Evolutionary conservation across 2,113 vertebrate genomes (phyloP).

Genomic region (Salvator merianae): DNA sequence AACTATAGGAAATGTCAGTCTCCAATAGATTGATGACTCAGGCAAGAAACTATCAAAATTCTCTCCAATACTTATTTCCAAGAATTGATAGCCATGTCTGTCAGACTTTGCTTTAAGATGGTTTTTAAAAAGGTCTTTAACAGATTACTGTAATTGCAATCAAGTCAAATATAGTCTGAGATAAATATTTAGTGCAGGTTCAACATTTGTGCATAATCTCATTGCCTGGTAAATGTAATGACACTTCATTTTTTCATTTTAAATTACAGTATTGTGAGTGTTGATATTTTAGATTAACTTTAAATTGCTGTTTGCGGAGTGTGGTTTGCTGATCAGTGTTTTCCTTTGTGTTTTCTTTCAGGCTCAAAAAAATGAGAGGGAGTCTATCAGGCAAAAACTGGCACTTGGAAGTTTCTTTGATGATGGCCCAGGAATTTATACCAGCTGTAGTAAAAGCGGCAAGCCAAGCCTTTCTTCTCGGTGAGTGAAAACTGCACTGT

Average conservation of each 20-base stretch:
- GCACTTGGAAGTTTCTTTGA: slow-evolving; percentile 98
- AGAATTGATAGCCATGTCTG: neutral
- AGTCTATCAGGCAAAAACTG: slow-evolving; percentile 98
- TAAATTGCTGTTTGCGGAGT: neutral
- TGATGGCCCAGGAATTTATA: slow-evolving; percentile 96
- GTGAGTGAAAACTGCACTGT: slow-evolving; percentile 72
- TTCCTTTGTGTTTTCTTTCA: slow-evolving; percentile 57
- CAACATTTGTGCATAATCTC: neutral
- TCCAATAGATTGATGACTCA: too few relatives aligned
- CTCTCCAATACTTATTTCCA: neutral
- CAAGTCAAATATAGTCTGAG: neutral
- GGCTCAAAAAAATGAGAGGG: slow-evolving; percentile 99
- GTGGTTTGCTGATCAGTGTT: neutral
- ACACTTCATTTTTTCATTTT: slow-evolving; percentile 6
- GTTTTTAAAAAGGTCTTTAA: neutral
- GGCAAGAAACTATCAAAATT: too few relatives aligned
- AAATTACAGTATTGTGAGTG: slow-evolving; percentile 27
- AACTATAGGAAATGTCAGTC: too few relatives aligned
- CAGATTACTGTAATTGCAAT: neutral
- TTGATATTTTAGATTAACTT: neutral
- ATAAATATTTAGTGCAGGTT: neutral
- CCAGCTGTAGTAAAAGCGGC: slow-evolving; percentile 97
- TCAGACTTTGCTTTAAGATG: neutral
- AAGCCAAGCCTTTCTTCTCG: slow-evolving; percentile 97
- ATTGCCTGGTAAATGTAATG: neutral